Evolutionary conservation across 2,113 vertebrate genomes (phyloP).

Genomic region (Pteropus alecto): DNA sequence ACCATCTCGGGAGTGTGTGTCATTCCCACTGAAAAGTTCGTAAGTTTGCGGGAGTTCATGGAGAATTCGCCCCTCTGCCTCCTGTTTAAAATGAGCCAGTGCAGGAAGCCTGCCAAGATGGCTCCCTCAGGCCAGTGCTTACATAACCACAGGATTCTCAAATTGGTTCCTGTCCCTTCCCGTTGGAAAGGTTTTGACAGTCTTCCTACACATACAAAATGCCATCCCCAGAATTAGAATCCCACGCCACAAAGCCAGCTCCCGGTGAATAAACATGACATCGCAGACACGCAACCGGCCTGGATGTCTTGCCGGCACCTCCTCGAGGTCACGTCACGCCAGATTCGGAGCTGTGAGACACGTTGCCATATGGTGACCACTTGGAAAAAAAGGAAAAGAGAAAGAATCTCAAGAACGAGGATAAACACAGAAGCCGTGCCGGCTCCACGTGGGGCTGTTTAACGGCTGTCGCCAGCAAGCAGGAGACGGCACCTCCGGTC

Average conservation of each 20-base stretch:
- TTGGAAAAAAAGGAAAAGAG: not conserved
- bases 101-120: not conserved
- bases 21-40: not conserved
- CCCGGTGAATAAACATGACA: not conserved
- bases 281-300: not conserved
- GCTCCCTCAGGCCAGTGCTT: not conserved
- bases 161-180: conserved; percentile 39
- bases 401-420: not conserved
- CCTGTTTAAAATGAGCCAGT: not conserved
- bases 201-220: conserved; percentile 66
- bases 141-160: conserved; percentile 40
- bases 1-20: not conserved
- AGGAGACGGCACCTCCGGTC: fast-evolving
- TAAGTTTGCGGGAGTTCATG: no score
- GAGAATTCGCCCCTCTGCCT: not conserved
- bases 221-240: conserved; percentile 64
- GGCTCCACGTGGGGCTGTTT: not conserved
- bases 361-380: not conserved
- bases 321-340: not conserved
- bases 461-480: no score
- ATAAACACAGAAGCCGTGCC: not conserved
- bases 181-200: conserved; percentile 57
- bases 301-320: not conserved
- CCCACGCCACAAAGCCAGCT: not conserved
- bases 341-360: not conserved